Conservation (phyloP, 2,888 invertebrate genomes). For the Zonitis immaculata region DNA sequence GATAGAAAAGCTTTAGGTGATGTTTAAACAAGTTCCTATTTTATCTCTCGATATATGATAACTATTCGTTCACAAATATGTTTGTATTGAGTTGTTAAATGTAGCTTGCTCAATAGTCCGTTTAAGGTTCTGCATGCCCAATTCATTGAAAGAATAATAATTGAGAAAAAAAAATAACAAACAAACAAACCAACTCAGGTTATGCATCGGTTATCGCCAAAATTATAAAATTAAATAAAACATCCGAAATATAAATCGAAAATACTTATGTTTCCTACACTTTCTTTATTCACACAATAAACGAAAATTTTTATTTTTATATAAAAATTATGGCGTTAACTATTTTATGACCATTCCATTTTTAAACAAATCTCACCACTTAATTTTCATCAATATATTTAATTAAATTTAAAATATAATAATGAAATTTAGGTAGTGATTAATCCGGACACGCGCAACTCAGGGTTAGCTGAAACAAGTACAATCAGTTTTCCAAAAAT, state of each 20-base stretch:
- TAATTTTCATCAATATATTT: not conserved
- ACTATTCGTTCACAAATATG: constrained; percentile 47
- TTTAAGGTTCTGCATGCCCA: constrained; percentile 45
- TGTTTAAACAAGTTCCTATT: constrained; percentile 52
- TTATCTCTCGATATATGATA: constrained; percentile 50
- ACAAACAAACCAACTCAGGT: constrained; percentile 46
- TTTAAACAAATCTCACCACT: not conserved
- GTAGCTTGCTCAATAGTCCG: constrained; percentile 51
- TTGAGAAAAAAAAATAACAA: too few relatives aligned
- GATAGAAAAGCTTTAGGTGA: constrained; percentile 51
- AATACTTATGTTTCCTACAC: too few relatives aligned
- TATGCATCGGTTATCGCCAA: not conserved
- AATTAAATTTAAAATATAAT: not conserved
- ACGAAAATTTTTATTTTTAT: not conserved
- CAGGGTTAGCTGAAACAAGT: constrained; percentile 50
- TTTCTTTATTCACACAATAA: too few relatives aligned
- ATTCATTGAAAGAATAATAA: too few relatives aligned
- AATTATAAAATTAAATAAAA: not conserved
- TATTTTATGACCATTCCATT: not conserved
- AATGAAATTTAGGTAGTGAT: not conserved
- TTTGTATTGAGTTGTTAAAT: constrained; percentile 49
- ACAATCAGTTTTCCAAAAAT: constrained; percentile 43
- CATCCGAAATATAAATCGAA: too few relatives aligned
- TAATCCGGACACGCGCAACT: constrained; percentile 41
- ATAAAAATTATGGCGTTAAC: not conserved